A percentile compares a stretch with the other conserved stretches of the same genome.
These are phyloP conservation scores for Eupsittula cactorum DNA, from an alignment of 2,113 vertebrate species.

Conservation along the genomic window DNA sequence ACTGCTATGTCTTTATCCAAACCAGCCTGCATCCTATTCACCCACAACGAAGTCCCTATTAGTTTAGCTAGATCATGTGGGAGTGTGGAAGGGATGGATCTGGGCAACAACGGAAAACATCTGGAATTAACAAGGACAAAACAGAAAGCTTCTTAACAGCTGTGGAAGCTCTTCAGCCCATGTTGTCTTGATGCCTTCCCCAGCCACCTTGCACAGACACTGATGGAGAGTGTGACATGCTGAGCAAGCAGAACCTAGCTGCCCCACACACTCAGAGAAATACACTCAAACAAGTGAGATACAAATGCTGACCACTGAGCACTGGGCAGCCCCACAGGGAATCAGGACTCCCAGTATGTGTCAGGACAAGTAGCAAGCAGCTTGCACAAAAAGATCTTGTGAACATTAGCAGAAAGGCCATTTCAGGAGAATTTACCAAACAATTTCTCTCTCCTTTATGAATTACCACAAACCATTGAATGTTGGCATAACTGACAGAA, in stretches of 20 bases:
- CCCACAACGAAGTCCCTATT: not conserved
- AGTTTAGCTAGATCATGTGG: not conserved
- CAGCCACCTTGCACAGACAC: not conserved
- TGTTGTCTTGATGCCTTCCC: not conserved
- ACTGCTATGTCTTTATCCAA: not conserved
- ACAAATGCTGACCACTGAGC: not conserved
- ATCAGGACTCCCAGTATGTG: not conserved
- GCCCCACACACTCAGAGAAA: not conserved
- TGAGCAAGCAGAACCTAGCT: not conserved
- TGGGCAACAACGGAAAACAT: accelerated
- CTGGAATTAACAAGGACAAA: not conserved
- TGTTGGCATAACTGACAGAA: not conserved
- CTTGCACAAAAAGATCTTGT: not conserved
- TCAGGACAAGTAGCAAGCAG: not conserved
- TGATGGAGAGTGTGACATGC: not conserved
- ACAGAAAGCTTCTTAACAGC: not conserved
- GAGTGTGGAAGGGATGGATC: not conserved
- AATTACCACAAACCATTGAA: not conserved
- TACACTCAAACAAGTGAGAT: not conserved
- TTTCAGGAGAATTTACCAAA: not conserved
- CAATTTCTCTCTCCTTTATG: not conserved
- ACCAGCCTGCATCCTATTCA: not conserved
- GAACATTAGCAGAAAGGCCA: not conserved
- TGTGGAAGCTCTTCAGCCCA: not conserved
- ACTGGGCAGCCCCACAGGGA: not conserved